These are phyloP conservation scores for Bugula neritina DNA, from an alignment of 2,888 invertebrate genomes.

Conservation along the genomic window DNA sequence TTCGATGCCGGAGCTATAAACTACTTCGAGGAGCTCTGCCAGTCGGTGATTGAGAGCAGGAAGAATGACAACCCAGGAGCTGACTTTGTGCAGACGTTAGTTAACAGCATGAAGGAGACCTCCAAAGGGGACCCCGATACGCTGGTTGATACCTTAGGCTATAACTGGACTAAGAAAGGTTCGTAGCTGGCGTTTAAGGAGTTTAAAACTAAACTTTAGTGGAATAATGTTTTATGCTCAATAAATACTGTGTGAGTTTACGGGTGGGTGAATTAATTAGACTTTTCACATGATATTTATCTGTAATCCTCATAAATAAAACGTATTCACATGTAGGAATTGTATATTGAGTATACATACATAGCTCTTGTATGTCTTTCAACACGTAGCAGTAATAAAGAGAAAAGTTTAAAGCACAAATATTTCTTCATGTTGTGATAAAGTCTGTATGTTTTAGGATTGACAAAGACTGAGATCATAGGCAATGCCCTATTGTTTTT, in stretches of 20 bases:
- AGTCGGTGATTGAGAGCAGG: not conserved
- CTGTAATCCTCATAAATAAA: too few relatives aligned
- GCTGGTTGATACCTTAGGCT: not conserved
- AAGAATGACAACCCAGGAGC: not conserved
- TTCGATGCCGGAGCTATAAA: not conserved
- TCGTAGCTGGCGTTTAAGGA: too few relatives aligned
- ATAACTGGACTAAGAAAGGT: not conserved
- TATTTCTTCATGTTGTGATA: too few relatives aligned
- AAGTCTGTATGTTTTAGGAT: not conserved
- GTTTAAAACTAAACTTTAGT: not conserved
- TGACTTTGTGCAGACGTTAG: slow-evolving; percentile 1
- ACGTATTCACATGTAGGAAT: too few relatives aligned
- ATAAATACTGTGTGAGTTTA: too few relatives aligned
- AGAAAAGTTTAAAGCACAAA: not conserved
- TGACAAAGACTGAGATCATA: slow-evolving; percentile 1
- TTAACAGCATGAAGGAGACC: not conserved
- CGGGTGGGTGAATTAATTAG: too few relatives aligned
- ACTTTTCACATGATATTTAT: too few relatives aligned
- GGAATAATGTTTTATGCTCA: not conserved
- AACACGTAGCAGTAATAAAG: too few relatives aligned
- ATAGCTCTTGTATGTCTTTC: too few relatives aligned
- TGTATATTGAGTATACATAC: too few relatives aligned
- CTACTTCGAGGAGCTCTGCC: not conserved
- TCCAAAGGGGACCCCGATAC: not conserved
- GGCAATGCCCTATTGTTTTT: slow-evolving; percentile 22